phyloP scores from a whole-genome alignment of 2,797 vertebrate genomes.

The Pempheris klunzingeri region DNA sequence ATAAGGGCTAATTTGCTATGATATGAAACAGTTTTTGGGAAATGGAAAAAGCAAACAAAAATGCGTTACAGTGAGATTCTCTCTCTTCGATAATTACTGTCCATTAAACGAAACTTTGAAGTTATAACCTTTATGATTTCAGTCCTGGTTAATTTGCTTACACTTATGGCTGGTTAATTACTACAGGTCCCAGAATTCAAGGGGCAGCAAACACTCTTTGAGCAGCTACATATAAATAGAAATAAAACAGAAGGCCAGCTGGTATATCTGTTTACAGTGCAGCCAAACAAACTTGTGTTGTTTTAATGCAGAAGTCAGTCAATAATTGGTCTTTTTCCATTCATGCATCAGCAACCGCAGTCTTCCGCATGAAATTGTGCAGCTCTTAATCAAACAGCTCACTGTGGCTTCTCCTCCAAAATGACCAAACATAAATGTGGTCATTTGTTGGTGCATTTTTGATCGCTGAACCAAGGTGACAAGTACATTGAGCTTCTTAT shows the following conservation, averaged over 20 bases:
- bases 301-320: no score
- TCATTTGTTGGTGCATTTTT: neutral
- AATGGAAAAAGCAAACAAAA: constrained; percentile 19
- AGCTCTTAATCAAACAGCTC: neutral
- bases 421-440: no score
- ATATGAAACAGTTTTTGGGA: neutral
- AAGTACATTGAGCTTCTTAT: neutral
- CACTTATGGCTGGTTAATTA: neutral
- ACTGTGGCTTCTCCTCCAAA: neutral
- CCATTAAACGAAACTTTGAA: neutral
- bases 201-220: neutral
- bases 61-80: constrained; percentile 7
- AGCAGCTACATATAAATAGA: neutral
- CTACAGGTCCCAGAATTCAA: neutral
- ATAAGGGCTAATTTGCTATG: constrained; percentile 20
- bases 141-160: neutral
- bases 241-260: neutral
- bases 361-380: neutral
- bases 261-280: no score
- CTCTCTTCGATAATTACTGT: neutral
- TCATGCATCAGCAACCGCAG: neutral
- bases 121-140: neutral
- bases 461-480: neutral
- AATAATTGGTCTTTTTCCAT: neutral
- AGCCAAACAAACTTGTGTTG: no score